These are phyloP conservation scores for Zaprionus kolodkinae DNA, from an alignment of 1,140 invertebrate genomes.

Conservation along the genomic window DNA sequence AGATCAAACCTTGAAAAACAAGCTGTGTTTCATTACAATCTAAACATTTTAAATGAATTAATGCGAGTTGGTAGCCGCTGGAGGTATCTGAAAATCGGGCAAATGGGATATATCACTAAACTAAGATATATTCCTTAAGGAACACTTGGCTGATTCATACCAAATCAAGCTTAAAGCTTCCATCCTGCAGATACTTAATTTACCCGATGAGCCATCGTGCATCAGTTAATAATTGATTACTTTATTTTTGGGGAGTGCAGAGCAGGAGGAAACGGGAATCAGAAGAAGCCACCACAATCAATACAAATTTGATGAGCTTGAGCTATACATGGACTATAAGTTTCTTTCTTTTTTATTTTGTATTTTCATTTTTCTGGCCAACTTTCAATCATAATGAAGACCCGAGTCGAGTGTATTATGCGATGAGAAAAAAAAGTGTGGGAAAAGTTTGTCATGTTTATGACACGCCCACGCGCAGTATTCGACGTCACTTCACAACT, in stretches of 20 bases:
- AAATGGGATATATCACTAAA: too few species aligned
- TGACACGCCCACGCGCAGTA: constrained; percentile 53
- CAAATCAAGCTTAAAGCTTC: neutral
- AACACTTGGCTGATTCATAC: neutral
- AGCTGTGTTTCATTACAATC: too few species aligned
- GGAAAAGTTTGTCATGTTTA: constrained; percentile 75
- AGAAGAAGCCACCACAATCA: constrained; percentile 24
- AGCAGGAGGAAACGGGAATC: neutral
- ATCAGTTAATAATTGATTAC: constrained; percentile 28
- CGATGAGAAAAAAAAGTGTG: constrained; percentile 20
- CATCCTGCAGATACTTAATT: neutral
- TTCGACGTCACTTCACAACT: constrained; percentile 61
- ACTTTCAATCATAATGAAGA: constrained; percentile 68
- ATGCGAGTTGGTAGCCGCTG: too few species aligned
- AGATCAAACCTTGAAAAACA: too few species aligned
- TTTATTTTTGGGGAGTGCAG: constrained; percentile 19
- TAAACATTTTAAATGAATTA: too few species aligned
- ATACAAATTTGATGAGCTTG: constrained; percentile 44
- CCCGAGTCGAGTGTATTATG: constrained; percentile 19
- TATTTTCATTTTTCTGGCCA: constrained; percentile 4
- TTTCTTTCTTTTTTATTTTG: neutral
- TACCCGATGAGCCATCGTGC: neutral
- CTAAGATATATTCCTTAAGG: too few species aligned
- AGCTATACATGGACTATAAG: constrained; percentile 18
- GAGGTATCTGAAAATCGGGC: too few species aligned